Percentiles rank a stretch among this genome's conserved stretches.
phyloP scores from a whole-genome alignment of 2,888 invertebrate species.

The Pyrochroa serraticornis region DNA sequence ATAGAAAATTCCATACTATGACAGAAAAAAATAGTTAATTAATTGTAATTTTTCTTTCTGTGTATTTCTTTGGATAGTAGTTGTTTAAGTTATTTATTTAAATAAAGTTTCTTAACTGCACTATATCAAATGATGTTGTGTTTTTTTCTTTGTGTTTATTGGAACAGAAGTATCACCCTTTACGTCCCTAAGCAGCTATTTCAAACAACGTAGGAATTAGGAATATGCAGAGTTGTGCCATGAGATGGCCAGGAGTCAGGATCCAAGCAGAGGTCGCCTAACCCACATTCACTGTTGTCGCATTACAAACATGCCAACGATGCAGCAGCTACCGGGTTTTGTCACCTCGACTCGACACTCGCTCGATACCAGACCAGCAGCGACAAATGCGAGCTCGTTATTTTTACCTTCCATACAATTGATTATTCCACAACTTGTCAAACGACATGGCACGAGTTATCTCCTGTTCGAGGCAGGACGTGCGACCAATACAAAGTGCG shows the following conservation, averaged over 20 bases:
- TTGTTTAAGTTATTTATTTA: no score
- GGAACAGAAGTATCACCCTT: no score
- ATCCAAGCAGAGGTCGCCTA: slow-evolving; percentile 9
- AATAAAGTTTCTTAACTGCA: no score
- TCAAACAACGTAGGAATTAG: slow-evolving; percentile 7
- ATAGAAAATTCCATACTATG: no score
- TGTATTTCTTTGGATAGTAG: no score
- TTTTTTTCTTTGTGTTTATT: no score
- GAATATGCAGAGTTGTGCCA: slow-evolving; percentile 4
- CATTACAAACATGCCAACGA: slow-evolving; percentile 24
- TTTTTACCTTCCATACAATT: slow-evolving; percentile 16
- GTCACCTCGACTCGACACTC: slow-evolving; percentile 12
- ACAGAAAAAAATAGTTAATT: no score
- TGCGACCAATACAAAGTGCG: slow-evolving; percentile 4
- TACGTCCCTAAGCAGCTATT: no score
- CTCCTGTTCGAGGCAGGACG: slow-evolving; percentile 4
- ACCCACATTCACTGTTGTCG: slow-evolving; percentile 16
- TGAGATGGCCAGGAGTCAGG: slow-evolving; percentile 4
- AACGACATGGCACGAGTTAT: slow-evolving; percentile 11
- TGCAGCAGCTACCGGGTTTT: slow-evolving; percentile 6
- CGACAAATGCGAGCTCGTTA: slow-evolving; percentile 16
- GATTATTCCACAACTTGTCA: slow-evolving; percentile 17
- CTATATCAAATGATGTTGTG: no score
- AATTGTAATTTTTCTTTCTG: no score
- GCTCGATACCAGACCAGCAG: slow-evolving; percentile 13